Evolutionary conservation across 2,113 vertebrate genomes (phyloP), one percentile per base, ranked within the genome.

Genomic region (Pterophyllum scalare): DNA sequence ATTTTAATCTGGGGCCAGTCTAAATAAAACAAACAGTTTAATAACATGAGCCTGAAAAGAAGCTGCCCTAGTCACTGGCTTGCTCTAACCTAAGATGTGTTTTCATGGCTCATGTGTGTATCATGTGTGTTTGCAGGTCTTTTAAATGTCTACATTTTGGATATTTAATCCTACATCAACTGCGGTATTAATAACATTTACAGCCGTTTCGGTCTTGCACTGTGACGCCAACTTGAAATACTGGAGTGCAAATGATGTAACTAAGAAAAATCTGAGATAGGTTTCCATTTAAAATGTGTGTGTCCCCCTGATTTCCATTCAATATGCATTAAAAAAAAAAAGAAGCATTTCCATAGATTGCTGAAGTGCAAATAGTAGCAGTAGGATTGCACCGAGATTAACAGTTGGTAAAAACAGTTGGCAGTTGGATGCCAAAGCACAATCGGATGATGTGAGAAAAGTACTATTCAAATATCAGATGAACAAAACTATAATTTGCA

Each of bases 401-500:
- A 31, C 46, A 72, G 43, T 72, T 52, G 43, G 67, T 70, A 52
- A 49, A 72, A 72, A 52, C 26, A 72, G 46, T 52, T 52, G 46
- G 46, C 46, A 52, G 46, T n/a, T 72, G 67, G 43, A 52, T 54
- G 67, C 17, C 26, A 72, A 72, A 76, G 54, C 5, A 59, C 35
- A 59, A 43, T 3, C 0, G 43, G 35, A 76, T 1, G 6, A 59
- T 26, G 26, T 72, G 67, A 72, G 46, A 52, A 72, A 72, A 72
- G 65, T 72, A 31, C 59, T 64, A 67, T 35, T 83, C 58, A 52
- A 70, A 40, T 49, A 57, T 74, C 57, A 74, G 49, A 60, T 43
- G 58, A 84, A 74, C 76, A 75, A 72, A 65, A 46, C 43, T 72
- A 52, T 26, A 52, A 72, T 72, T 52, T 72, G 46, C 12, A 58